These are phyloP conservation scores for Exephanes ischioxanthus DNA, from an alignment of 2,888 invertebrate species.

Conservation along the genomic window DNA sequence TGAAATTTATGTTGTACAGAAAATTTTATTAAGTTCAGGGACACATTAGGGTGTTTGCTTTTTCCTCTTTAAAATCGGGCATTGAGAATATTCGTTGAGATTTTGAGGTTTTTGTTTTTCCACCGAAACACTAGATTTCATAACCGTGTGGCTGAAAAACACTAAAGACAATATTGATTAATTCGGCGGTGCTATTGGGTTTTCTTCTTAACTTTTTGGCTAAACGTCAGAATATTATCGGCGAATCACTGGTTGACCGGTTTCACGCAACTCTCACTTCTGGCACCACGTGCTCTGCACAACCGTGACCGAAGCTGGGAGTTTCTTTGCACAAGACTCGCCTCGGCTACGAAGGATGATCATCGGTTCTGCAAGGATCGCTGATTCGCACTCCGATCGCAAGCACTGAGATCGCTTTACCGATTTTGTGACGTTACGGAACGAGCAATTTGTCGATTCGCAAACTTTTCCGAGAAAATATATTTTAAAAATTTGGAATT, in stretches of 20 bases:
- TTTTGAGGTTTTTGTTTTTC: not conserved
- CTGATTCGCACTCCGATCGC: not conserved
- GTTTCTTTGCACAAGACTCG: not conserved
- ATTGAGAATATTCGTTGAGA: not conserved
- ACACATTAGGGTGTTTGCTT: not conserved
- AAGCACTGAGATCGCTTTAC: not conserved
- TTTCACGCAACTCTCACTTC: constrained; percentile 47
- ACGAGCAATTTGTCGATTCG: not conserved
- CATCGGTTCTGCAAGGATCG: not conserved
- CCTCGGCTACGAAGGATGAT: no score
- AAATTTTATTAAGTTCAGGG: not conserved
- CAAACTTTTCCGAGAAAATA: not conserved
- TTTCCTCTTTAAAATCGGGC: not conserved
- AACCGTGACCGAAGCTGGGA: not conserved
- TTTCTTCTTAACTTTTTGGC: constrained; percentile 5
- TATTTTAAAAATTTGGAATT: not conserved
- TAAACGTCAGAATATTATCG: constrained; percentile 24
- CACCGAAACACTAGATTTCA: not conserved
- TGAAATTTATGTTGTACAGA: not conserved
- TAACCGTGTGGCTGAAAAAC: not conserved
- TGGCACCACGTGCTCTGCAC: constrained; percentile 42
- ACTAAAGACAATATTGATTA: not conserved
- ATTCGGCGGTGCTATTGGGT: not conserved
- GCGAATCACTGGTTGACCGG: not conserved
- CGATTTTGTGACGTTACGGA: not conserved